phyloP scores from a whole-genome alignment of 2,888 invertebrate genomes.

The Andrena trimmerana region DNA sequence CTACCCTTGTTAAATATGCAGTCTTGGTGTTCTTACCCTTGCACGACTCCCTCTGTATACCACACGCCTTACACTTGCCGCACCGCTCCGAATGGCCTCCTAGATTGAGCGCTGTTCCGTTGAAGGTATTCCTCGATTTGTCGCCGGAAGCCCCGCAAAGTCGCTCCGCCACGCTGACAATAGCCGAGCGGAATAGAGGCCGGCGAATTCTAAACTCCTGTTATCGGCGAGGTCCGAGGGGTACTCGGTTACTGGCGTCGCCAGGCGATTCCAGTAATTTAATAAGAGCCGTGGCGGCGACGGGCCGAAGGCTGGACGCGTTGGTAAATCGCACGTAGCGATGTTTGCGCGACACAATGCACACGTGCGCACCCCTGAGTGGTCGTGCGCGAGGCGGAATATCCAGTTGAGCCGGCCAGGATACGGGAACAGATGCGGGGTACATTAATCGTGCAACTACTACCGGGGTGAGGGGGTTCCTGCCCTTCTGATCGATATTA shows the following conservation, averaged over 20 bases:
- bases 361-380: slow-evolving; percentile 16
- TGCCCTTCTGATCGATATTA: slow-evolving; percentile 71
- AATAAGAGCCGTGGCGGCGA: not conserved
- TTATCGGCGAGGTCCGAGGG: not conserved
- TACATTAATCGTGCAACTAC: slow-evolving; percentile 76
- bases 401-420: slow-evolving; percentile 46
- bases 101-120: not conserved
- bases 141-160: not conserved
- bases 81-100: not conserved
- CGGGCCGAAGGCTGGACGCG: not conserved
- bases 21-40: not conserved
- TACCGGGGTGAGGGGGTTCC: slow-evolving; percentile 42
- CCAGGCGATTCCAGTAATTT: not conserved
- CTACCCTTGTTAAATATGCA: not conserved
- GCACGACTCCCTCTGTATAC: not conserved
- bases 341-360: slow-evolving; percentile 26
- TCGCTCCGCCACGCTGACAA: not conserved
- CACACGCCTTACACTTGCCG: not conserved
- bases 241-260: not conserved
- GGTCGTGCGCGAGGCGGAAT: slow-evolving; percentile 20
- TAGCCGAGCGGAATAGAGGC: not conserved
- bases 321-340: slow-evolving; percentile 23
- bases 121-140: slow-evolving; percentile 12
- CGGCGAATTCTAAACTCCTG: slow-evolving; percentile 1
- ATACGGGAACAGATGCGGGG: slow-evolving; percentile 78